Base-by-base conservation (phyloP, 1,140 invertebrate species). In the Centruroides sculpturatus region DNA sequence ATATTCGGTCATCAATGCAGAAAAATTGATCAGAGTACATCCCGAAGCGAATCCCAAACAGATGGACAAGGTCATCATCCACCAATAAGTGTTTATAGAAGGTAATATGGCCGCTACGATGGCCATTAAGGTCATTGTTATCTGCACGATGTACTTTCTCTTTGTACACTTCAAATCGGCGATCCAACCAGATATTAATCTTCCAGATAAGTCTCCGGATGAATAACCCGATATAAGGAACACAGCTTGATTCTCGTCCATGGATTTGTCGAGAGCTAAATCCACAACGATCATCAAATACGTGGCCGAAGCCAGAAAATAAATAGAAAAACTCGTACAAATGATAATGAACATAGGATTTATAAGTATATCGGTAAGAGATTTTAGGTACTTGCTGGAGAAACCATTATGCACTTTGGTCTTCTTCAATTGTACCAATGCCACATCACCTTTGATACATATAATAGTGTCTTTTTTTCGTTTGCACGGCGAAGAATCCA, bases 221-320 rank as follows among this genome's bases (percentile, higher is more conserved):
- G 67, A 63, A 48, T 64, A 68, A 36, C 54, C 51, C 9, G 57
- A 68, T 34, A 68, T 56, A 8, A 68, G 46, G 12, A 55, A 56
- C 3, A 68, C 59, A 11, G 61, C 57, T 55, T 67, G 10, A 6
- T 12, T 9, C 11, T 59, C 59, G 23, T 55, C 47, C 50, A 64
- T 59, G 23, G 59, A 63, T 47, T 62, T 59, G 56, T 68, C 67
- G 13, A 69, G 60, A 4, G 59, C 67, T 47, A 60, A 68, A 46
- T 68, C 67, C 5, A 68, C 59, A 3, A 68, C 62, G 3, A 68
- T 60, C 61, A 68, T 59, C 8, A 59, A 59, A 51, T 60, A 66
- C 9, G 64, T 66, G n/a, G 47, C 63, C 66, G 34, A 12, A n/a
- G 10, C 50, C 34, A 13, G 36, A 60, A 55, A 63, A 56, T 13